Evolutionary conservation across 2,888 invertebrate genomes (phyloP).

Genomic region (Cerastis leucographa): DNA sequence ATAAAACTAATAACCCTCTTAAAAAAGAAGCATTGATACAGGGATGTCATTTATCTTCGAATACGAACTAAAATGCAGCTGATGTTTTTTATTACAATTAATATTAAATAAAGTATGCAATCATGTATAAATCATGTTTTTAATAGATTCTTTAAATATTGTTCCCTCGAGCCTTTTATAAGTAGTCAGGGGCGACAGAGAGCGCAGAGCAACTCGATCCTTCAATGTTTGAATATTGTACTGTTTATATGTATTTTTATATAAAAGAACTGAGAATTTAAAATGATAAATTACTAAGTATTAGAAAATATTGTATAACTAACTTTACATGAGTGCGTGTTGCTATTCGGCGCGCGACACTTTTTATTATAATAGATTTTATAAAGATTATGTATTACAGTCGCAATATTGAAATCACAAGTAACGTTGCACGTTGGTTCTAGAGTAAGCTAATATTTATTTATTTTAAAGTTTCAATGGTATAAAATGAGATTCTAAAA

Average conservation of each 20-base stretch:
- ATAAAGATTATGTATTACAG: conserved; percentile 58
- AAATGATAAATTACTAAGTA: conserved; percentile 63
- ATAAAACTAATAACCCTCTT: not conserved
- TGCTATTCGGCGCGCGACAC: conserved; percentile 39
- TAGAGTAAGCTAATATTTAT: conserved; percentile 42
- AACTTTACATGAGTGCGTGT: conserved; percentile 55
- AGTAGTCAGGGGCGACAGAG: not conserved
- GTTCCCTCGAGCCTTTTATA: conserved; percentile 33
- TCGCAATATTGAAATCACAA: conserved; percentile 58
- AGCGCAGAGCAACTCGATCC: conserved; percentile 8
- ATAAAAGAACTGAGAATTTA: conserved; percentile 73
- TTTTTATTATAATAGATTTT: conserved; percentile 68
- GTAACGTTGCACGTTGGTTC: conserved; percentile 49
- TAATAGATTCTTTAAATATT: conserved; percentile 18
- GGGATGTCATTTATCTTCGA: conserved; percentile 49
- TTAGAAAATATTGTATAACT: conserved; percentile 70
- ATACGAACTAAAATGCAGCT: conserved; percentile 49
- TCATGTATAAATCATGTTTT: conserved; percentile 24
- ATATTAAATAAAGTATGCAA: conserved; percentile 9
- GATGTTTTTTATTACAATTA: conserved; percentile 36
- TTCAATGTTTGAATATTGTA: conserved; percentile 54
- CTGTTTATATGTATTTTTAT: conserved; percentile 72
- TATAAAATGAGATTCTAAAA: conserved; percentile 43
- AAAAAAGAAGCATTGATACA: conserved; percentile 49
- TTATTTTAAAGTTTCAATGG: conserved; percentile 25